Evolutionary conservation across 2,888 invertebrate species (phyloP).

Genomic region (Apoderus coryli): DNA sequence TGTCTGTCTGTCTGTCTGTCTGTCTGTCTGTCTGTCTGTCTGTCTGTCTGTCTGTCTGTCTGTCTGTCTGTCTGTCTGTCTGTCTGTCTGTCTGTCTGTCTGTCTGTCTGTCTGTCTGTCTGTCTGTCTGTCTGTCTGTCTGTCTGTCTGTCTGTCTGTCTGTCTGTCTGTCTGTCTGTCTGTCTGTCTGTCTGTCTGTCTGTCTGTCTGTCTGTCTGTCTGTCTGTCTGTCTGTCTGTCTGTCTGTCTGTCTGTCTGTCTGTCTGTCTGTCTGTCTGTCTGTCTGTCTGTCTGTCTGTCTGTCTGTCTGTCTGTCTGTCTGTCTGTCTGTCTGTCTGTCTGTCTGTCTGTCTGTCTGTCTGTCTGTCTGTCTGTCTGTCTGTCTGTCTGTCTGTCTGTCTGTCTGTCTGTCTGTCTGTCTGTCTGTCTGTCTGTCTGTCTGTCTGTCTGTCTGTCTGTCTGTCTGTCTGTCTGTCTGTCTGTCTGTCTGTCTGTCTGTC

Average conservation of each 20-base stretch:
- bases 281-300: constrained; percentile 2
- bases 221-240: constrained; percentile 2
- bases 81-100: constrained; percentile 2
- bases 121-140: constrained; percentile 2
- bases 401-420: constrained; percentile 2
- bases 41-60: constrained; percentile 2
- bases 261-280: constrained; percentile 2
- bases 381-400: constrained; percentile 2
- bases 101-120: constrained; percentile 2
- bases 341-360: constrained; percentile 2
- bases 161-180: constrained; percentile 2
- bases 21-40: constrained; percentile 2
- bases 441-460: constrained; percentile 2
- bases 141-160: constrained; percentile 2
- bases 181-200: constrained; percentile 2
- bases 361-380: constrained; percentile 2
- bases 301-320: constrained; percentile 2
- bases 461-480: constrained; percentile 2
- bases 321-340: constrained; percentile 2
- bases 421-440: constrained; percentile 2
- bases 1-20: constrained; percentile 2
- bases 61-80: constrained; percentile 2
- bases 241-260: constrained; percentile 2
- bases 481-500: constrained; percentile 2
- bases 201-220: constrained; percentile 2